Base-by-base conservation (phyloP, 2,888 invertebrate genomes). In the Lasioglossum malachurum region DNA sequence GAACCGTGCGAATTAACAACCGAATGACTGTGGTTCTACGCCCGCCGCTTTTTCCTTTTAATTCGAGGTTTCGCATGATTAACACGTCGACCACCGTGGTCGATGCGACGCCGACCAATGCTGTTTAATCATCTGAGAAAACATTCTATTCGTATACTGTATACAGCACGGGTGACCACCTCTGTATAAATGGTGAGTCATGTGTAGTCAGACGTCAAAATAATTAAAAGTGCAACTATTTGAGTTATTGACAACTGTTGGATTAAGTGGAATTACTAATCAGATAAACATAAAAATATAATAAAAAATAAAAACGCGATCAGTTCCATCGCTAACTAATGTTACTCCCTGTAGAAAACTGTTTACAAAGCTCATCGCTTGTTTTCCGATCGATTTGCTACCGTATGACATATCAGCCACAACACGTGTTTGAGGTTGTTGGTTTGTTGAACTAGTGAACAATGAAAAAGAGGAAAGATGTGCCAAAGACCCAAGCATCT, bases 381-480 rank as follows among this genome's bases (percentile, higher is more conserved):
- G 69, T 69, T 69, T 69, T 4, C 16, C 64, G 27, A 67, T 38
- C 12, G 38, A 69, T 35, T 19, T 3, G n/a, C 2, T 12, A 35
- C 23, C 23, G 35, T 38, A 23, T 35, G 67, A 5, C 35, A 23
- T 23, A 69, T 10, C 4, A 8, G 38, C 2, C 23, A 23, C 4
- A 23, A 19, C 69, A 38, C 38, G 38, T 69, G 69, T 69, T 69
- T 35, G 10, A 73, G 23, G 38, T 19, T 27, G 46, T 19, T 23
- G 46, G 14, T 3, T 46, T 38, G 16, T 38, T 35, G 16, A 35
- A 16, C 16, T 38, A 1, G 7, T 2, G 0, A 5, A n/a, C 0
- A 2, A 87, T 82, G 83, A 64, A 35, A 46, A 49, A 41, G 57
- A 83, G 27, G 8, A 83, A 60, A 14, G 82, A 75, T 72, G 16